phyloP scores from a whole-genome alignment of 1,140 invertebrate species.

The Arctopsyche grandis region DNA sequence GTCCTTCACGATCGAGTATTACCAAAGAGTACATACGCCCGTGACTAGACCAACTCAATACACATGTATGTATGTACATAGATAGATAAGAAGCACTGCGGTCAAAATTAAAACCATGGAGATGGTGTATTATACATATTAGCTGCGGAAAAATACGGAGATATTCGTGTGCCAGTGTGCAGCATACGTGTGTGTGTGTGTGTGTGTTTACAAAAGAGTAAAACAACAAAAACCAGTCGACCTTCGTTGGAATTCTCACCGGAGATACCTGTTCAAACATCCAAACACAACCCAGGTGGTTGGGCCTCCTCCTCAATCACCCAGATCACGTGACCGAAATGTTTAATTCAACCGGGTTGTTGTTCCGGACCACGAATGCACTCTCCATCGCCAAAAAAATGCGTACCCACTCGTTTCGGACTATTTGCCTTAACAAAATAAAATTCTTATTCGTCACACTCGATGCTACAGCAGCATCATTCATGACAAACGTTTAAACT shows the following conservation, averaged over 20 bases:
- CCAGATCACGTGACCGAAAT: slow-evolving; percentile 21
- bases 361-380: too few relatives aligned
- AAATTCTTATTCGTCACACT: too few relatives aligned
- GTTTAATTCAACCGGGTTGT: not conserved
- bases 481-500: too few relatives aligned
- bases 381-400: too few relatives aligned
- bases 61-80: too few relatives aligned
- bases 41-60: too few relatives aligned
- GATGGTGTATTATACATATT: not conserved
- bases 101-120: not conserved
- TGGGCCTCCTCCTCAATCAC: not conserved
- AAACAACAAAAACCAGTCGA: slow-evolving; percentile 44
- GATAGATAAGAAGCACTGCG: too few relatives aligned
- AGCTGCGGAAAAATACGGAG: slow-evolving; percentile 34
- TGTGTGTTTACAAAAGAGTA: slow-evolving; percentile 16
- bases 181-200: not conserved
- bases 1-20: too few relatives aligned
- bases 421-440: too few relatives aligned
- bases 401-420: too few relatives aligned
- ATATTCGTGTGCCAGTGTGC: not conserved
- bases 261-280: slow-evolving; percentile 30
- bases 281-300: slow-evolving; percentile 4
- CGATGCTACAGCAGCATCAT: too few relatives aligned
- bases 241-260: slow-evolving; percentile 40
- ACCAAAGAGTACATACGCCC: too few relatives aligned